Evolutionary conservation across 2,797 vertebrate species (phyloP).

Genomic region (Sparus aurata): DNA sequence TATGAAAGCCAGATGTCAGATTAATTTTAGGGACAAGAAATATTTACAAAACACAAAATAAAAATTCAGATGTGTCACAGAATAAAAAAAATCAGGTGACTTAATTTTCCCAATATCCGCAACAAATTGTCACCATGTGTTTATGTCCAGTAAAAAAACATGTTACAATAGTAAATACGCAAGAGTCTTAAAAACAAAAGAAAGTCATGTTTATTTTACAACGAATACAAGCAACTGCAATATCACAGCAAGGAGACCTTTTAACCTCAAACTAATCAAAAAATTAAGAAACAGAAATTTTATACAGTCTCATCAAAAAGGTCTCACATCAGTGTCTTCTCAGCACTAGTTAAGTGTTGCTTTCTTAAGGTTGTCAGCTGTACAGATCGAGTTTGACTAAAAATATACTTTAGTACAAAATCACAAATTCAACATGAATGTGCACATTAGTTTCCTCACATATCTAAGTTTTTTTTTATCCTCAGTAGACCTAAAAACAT

Average conservation of each 20-base stretch:
- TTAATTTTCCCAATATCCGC: too few species aligned
- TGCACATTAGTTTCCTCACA: conserved; percentile 31
- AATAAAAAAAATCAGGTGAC: too few species aligned
- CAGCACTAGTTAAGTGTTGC: conserved; percentile 1
- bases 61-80: too few species aligned
- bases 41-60: too few species aligned
- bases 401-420: conserved; percentile 77
- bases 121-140: neutral
- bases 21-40: too few species aligned
- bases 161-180: conserved; percentile 23
- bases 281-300: conserved; percentile 21
- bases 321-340: conserved; percentile 26
- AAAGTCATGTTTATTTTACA: conserved; percentile 55
- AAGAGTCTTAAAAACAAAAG: conserved; percentile 21
- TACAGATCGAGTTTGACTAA: conserved; percentile 58
- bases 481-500: conserved; percentile 27
- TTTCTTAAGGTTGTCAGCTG: conserved; percentile 47
- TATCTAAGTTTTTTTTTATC: conserved; percentile 40
- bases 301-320: conserved; percentile 20
- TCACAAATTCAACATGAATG: conserved; percentile 44
- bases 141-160: conserved; percentile 11
- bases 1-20: too few species aligned
- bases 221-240: conserved; percentile 29
- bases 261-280: conserved; percentile 8
- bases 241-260: conserved; percentile 9